phyloP scores from a whole-genome alignment of 2,113 vertebrate species.

The Dasypus novemcinctus region DNA sequence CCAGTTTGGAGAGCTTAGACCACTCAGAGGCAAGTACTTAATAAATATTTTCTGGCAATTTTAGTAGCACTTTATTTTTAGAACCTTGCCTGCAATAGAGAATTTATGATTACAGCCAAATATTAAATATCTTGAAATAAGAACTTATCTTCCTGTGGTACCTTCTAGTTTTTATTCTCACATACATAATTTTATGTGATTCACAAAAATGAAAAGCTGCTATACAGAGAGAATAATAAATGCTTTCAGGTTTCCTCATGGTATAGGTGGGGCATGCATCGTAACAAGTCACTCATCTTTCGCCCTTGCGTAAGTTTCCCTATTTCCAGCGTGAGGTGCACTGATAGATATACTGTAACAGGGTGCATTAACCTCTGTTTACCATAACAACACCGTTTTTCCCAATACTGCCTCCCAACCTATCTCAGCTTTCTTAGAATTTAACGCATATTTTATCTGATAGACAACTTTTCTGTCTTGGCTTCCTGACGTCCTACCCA shows the following conservation, averaged over 20 bases:
- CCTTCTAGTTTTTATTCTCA: neutral
- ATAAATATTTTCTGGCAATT: neutral
- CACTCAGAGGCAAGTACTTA: slow-evolving; percentile 7
- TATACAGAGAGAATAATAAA: neutral
- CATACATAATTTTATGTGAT: neutral
- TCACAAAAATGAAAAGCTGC: neutral
- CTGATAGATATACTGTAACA: neutral
- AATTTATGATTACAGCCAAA: neutral
- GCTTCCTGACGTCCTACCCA: neutral
- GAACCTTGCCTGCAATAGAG: neutral
- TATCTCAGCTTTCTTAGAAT: neutral
- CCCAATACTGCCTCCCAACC: neutral
- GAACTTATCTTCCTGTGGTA: neutral
- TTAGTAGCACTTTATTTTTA: neutral
- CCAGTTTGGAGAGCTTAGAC: neutral
- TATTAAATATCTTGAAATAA: neutral
- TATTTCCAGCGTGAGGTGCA: neutral
- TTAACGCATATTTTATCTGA: neutral
- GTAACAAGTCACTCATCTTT: neutral
- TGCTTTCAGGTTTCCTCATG: neutral
- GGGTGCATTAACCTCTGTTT: neutral
- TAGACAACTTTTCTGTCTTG: neutral
- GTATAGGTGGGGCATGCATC: neutral
- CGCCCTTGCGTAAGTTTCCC: neutral
- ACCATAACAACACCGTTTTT: neutral